phyloP scores from a whole-genome alignment of 2,113 vertebrate species.

The Marmota monax region DNA sequence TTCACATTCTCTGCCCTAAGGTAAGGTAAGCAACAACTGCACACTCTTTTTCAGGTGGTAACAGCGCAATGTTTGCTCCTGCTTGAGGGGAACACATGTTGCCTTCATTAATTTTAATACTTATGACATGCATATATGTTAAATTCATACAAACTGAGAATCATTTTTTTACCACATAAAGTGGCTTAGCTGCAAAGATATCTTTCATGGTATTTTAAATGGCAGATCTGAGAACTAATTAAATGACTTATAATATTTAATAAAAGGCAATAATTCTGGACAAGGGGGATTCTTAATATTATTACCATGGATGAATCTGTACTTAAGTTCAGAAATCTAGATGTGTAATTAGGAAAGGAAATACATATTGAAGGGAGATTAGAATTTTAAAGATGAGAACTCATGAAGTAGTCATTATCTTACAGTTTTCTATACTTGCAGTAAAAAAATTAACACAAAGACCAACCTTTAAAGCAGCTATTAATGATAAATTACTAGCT shows the following conservation, averaged over 20 bases:
- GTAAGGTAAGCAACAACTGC: neutral
- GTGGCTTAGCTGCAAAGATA: conserved; percentile 32
- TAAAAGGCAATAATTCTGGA: conserved; percentile 67
- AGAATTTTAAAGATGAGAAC: conserved; percentile 35
- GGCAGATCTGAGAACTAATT: conserved; percentile 66
- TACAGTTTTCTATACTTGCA: conserved; percentile 26
- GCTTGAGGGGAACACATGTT: neutral
- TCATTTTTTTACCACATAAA: conserved; percentile 24
- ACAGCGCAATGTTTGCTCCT: neutral
- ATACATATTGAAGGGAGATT: conserved; percentile 46
- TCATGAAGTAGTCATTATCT: neutral
- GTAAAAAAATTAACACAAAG: conserved; percentile 64
- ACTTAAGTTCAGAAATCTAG: conserved; percentile 38
- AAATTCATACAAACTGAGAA: neutral
- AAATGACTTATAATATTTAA: conserved; percentile 71
- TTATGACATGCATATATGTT: neutral
- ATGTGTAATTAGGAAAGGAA: conserved; percentile 52
- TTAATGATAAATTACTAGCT: conserved; percentile 85
- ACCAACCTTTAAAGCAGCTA: conserved; percentile 56
- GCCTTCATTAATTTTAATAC: neutral
- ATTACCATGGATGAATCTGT: neutral
- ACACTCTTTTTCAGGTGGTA: neutral
- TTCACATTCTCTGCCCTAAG: neutral
- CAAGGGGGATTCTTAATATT: conserved; percentile 56
- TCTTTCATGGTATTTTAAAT: conserved; percentile 67